Base-by-base conservation (phyloP, 2,113 vertebrate species). In the Columbina picui region DNA sequence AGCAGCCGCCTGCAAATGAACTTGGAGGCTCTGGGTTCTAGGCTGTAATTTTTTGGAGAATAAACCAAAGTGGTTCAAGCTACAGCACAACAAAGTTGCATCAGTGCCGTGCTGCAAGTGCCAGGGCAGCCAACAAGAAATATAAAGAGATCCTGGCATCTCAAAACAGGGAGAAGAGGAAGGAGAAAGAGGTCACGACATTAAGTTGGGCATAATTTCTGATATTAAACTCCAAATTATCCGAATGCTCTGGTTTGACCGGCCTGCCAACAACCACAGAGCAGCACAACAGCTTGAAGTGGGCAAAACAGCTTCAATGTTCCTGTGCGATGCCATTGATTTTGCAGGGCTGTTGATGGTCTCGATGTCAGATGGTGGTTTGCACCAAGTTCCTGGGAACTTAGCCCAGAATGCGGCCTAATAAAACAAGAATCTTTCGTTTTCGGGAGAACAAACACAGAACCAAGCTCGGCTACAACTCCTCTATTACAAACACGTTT, bases 1-100 rank as follows among this genome's bases (percentile, higher is more conserved):
- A 90, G 75, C 86, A 83, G 23, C 75, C 80, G 71, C 84, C 81
- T 79, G 57, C 36, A 88, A 83, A 82, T 17, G 52, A 52, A 53
- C 53, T n/a, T 3, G 19, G 49, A 79, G 47, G 47, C 53, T 94
- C 20, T n/a, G 10, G 6, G 9, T 61, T 59, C 19, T 3, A 38
- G 36, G 12, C 25, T 6, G 2, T 15, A 12, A 14, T 10, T 55
- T 39, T 30, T 69, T 23, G 43, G 30, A 45, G 67, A 64, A 39
- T 1, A 56, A 27, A 26, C 23, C 56, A 32, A 45, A 65, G 21
- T 25, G 25, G 69, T 75, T 85, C 49, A 39, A 64, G 29, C 34
- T 11, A 5, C 38, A 41, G 74, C 27, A 77, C 64, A 57, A 65
- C 4, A 1, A 41, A 43, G 34, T 14, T 43, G 67, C 71, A 39